Base-by-base conservation (phyloP, 2,113 vertebrate species). In the Eolophus roseicapilla region DNA sequence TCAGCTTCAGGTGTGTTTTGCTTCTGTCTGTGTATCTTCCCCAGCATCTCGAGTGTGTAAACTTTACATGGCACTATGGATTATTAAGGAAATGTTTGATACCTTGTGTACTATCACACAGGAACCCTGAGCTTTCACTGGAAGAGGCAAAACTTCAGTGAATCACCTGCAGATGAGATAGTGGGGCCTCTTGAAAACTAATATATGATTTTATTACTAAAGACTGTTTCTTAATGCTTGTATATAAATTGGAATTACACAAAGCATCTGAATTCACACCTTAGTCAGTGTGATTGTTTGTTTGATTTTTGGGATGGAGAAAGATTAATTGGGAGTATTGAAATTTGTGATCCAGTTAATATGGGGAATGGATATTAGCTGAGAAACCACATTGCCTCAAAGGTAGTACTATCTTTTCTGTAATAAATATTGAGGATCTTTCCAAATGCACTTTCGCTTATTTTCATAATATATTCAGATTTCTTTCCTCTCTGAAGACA, bases 71-170 rank as follows among this genome's bases (percentile, higher is more conserved):
- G 25, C 11, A 11, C 14, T 78, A 0, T 3, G 67, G 62, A 44
- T 60, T 0, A 0, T 31, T 10, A 3, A 47, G 71, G 33, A 33
- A 21, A 82, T 19, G 29, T n/a, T 47, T 74, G 33, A 3, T 68
- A 11, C 13, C 7, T 53, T n/a, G 29, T 27, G 29, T 39, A 39
- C 33, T 3, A 39, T 62, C 55, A 63, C 31, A 17, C 14, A 55
- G 75, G 33, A 79, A 3, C 37, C 44, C 13, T 0, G 23, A 63
- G 31, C 74, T 82, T 68, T 53, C 55, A 80, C 53, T 82, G 43
- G 43, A 86, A 33, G 4, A 37, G 17, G 24, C 28, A 86, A n/a
- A 86, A 67, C 33, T 47, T 68, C 19, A 53, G 29, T 55, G 46
- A 86, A 46, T 47, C 27, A 12, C 47, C 33, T 84, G 35, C n/a